Conservation (phyloP, 2,113 vertebrate species). For the Heterocephalus glaber region DNA sequence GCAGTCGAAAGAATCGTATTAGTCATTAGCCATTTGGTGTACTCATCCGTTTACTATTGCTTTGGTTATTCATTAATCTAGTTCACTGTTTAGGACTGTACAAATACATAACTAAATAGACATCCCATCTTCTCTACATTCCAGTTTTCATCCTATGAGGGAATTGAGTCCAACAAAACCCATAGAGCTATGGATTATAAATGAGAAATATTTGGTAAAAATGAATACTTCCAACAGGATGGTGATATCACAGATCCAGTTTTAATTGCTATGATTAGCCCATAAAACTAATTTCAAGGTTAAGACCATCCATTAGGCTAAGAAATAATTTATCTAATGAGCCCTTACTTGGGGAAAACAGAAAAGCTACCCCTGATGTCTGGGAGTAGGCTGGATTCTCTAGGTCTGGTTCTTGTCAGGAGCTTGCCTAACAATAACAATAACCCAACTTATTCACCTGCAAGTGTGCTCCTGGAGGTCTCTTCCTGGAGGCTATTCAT, state of each 20-base stretch:
- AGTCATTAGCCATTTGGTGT: not conserved
- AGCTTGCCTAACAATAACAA: not conserved
- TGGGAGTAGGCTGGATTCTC: not conserved
- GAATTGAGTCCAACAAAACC: not conserved
- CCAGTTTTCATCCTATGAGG: not conserved
- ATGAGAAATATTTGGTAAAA: not conserved
- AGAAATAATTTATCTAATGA: slow-evolving; percentile 43
- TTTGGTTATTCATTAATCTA: not conserved
- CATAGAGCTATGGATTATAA: not conserved
- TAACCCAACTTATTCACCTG: not conserved
- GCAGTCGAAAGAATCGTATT: not conserved
- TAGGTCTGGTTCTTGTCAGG: not conserved
- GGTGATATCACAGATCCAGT: not conserved
- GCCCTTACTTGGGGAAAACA: not conserved
- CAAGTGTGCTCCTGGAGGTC: not conserved
- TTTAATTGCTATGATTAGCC: slow-evolving; percentile 37
- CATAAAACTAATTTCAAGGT: slow-evolving; percentile 59
- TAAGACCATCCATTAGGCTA: slow-evolving; percentile 10
- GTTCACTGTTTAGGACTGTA: not conserved
- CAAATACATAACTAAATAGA: not conserved
- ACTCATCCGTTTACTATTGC: not conserved
- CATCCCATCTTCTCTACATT: not conserved
- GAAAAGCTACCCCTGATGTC: not conserved
- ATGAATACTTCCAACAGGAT: not conserved
- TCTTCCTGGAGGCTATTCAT: not conserved